A percentile compares a stretch with the other conserved stretches of the same genome.
These are phyloP conservation scores for Echiichthys vipera DNA, from an alignment of 2,797 vertebrate species.

Conservation along the genomic window DNA sequence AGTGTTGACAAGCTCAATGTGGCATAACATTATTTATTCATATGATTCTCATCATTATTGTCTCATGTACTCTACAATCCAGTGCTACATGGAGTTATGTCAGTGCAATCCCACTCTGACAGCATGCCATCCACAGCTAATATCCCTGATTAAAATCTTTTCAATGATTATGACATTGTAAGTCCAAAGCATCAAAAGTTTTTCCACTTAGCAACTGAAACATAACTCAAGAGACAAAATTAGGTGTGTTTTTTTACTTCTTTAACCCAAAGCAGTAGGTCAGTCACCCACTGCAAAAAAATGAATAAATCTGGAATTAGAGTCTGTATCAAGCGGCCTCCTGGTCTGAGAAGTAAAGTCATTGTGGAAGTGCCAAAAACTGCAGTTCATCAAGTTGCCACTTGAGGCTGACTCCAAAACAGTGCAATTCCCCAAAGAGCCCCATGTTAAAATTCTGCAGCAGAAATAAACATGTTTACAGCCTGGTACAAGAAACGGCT, in stretches of 20 bases:
- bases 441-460: no score
- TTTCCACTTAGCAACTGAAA: constrained; percentile 4
- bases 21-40: constrained; percentile 35
- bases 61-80: neutral
- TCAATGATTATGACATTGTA: constrained; percentile 28
- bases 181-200: neutral
- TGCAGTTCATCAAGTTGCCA: no score
- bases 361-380: no score
- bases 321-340: neutral
- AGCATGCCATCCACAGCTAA: neutral
- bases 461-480: no score
- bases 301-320: neutral
- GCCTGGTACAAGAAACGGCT: no score
- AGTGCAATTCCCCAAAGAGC: no score
- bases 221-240: neutral
- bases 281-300: neutral
- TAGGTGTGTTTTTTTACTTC: neutral
- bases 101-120: constrained; percentile 2
- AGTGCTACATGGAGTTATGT: constrained; percentile 12
- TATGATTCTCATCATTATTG: constrained; percentile 19
- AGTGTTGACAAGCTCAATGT: neutral
- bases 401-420: no score
- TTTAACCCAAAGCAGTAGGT: neutral
- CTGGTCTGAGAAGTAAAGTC: no score
- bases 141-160: constrained; percentile 10